These are phyloP conservation scores for Chesias legatella DNA, from an alignment of 2,888 invertebrate genomes.

Conservation along the genomic window DNA sequence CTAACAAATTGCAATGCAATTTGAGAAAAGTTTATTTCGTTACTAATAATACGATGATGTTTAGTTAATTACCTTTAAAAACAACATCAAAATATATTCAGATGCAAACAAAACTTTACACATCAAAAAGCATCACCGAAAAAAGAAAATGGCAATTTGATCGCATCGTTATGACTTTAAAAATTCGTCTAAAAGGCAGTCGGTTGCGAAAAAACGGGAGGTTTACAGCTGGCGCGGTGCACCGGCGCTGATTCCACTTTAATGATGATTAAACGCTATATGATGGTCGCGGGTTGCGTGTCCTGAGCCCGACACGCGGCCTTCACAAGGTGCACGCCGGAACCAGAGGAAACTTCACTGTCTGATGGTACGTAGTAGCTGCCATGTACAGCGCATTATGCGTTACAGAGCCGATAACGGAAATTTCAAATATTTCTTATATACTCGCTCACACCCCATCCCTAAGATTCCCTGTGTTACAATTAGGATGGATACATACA, in stretches of 20 bases:
- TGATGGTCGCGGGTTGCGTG: conserved; percentile 68
- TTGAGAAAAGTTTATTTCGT: no score
- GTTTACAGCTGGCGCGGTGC: conserved; percentile 48
- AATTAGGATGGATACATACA: no score
- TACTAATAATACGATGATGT: no score
- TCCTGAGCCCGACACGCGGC: conserved; percentile 26
- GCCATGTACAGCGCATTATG: conserved; percentile 20
- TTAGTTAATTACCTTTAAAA: no score
- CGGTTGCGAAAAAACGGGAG: conserved; percentile 44
- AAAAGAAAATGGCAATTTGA: conserved; percentile 19
- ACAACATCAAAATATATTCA: no score
- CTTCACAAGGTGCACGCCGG: conserved; percentile 20
- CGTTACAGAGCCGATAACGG: conserved; percentile 17
- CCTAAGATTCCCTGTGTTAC: no score
- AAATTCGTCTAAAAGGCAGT: conserved; percentile 42
- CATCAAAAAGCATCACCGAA: conserved; percentile 9
- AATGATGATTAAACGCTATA: conserved; percentile 78
- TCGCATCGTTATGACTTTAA: conserved; percentile 36
- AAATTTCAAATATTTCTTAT: no score
- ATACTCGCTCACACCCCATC: no score
- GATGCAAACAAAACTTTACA: not conserved
- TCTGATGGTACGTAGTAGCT: conserved; percentile 20
- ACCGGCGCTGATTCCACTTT: conserved; percentile 68
- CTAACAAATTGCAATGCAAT: no score
- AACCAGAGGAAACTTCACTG: conserved; percentile 25